These are phyloP conservation scores for Caenorhabditis macrosperma DNA, from an alignment of 2,888 invertebrate genomes.

Conservation along the genomic window DNA sequence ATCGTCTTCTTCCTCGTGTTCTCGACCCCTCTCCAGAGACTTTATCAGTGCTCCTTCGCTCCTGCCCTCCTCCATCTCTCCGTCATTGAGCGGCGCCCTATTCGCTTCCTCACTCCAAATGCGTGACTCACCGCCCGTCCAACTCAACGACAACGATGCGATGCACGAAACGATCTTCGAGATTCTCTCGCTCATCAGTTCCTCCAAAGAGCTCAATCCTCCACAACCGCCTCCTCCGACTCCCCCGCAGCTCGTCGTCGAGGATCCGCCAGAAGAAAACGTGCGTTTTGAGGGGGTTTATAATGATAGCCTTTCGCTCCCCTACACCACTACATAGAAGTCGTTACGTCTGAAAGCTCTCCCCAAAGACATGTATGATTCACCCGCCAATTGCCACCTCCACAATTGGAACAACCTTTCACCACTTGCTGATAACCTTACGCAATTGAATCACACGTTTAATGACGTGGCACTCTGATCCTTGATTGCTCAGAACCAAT, in stretches of 20 bases:
- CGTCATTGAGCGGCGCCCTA: background rate
- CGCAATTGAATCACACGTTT: too few species aligned
- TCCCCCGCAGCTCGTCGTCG: background rate
- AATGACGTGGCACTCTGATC: too few species aligned
- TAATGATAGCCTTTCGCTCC: background rate
- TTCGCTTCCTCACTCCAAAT: background rate
- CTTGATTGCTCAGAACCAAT: too few species aligned
- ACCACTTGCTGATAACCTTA: too few species aligned
- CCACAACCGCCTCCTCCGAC: background rate
- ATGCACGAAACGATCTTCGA: background rate
- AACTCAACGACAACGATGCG: background rate
- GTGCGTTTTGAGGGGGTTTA: conserved; percentile 6
- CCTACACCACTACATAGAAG: background rate
- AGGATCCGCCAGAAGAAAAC: background rate
- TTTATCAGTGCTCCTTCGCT: background rate
- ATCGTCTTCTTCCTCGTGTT: background rate
- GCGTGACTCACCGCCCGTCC: conserved; percentile 19
- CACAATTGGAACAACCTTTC: too few species aligned
- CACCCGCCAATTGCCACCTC: background rate
- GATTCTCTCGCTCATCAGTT: background rate
- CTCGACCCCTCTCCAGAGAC: background rate
- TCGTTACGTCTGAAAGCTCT: background rate
- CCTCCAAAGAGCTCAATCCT: background rate
- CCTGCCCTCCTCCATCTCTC: background rate
- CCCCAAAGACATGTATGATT: background rate